Evolutionary conservation across 2,113 vertebrate genomes (phyloP), one percentile per base, ranked within the genome.

Genomic region (Perognathus longimembris): DNA sequence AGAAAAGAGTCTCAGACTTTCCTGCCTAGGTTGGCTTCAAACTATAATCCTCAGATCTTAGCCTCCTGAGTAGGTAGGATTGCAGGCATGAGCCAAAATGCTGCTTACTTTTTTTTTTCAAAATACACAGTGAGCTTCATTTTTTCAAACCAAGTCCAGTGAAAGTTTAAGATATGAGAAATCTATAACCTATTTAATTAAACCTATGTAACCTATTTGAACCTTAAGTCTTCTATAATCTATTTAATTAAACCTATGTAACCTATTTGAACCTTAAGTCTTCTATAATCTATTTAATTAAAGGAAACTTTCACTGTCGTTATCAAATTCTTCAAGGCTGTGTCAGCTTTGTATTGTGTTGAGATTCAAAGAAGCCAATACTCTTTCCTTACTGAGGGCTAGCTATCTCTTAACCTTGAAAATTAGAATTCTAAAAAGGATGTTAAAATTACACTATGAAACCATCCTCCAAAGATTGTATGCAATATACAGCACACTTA

Each of bases 261-360:
- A 54, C 50, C 11, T 54, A 54, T 20, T 54, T 54, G 50, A 54
- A 54, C 50, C 50, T 54, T 54, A 17, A 18, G 50, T 54, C 50
- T 90, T 17, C 32, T 66, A 87, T 9, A 91, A 94, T 50, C 54
- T 42, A 84, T 94, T 97, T 96, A 93, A 89, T 93, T 96, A 86
- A 66, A 80, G 32, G 6, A 96, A 95, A 76, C 40, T 4, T 18
- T 95, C 92, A 90, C 38, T 71, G 21, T 69, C 38, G 21, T 20
- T 75, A 69, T 92, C 90, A 36, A 61, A 76, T 95, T 93, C 34
- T 94, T 93, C 82, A 93, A 81, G n/a, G 34, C 50, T 97, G 5
- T 81, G 82, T 69, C 50, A 96, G 85, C 50, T 74, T 69, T 91
- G 63, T 61, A 91, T 32, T 90, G 79, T 83, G 17, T 30, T 28